Evolutionary conservation across 2,113 vertebrate species (phyloP), one percentile per base, ranked within the genome.

Genomic region (Chaetorhynchus papuensis): DNA sequence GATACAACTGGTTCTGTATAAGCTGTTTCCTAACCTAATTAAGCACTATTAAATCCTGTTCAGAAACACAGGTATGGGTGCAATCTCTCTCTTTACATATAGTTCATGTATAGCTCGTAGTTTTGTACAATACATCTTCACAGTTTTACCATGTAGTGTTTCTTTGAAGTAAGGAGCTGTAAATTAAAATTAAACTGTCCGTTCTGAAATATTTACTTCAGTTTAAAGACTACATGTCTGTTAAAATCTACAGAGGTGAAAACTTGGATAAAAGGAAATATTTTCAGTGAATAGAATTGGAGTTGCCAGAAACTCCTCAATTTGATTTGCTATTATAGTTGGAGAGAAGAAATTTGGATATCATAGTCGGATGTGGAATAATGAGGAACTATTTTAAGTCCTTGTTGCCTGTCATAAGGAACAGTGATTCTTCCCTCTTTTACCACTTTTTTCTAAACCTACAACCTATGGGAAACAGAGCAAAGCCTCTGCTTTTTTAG

Each of bases 401-500:
- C 75, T 91, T 78, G 60, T 70, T 93, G 81, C 79, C 56, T 90
- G 77, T 77, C 68, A 84, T 39, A 91, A 77, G 53, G 65, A 93
- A 68, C 59, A 81, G 33, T 47, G 44, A 94, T 87, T 92, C 68
- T 91, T 93, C 31, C 59, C n/a, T 33, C 42, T 90, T 90, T 78
- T 84, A 56, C 64, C 14, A 39, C 19, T 11, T 75, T 64, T 91
- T 86, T 82, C 89, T 77, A 47, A 89, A 90, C 23, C 83, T 81
- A 81, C 80, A 92, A 94, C 95, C 86, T 97, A 91, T 96, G 91
- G 83, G 93, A 93, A 94, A 91, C 85, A 83, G 83, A 95, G 90
- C 87, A 95, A 96, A 97, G 83, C n/a, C 65, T 95, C 49, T 66
- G 28, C 93, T 95, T 94, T 96, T 85, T 96, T 95, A 92, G 91